phyloP scores from a whole-genome alignment of 2,888 invertebrate species.

The Toxonevra muliebris region DNA sequence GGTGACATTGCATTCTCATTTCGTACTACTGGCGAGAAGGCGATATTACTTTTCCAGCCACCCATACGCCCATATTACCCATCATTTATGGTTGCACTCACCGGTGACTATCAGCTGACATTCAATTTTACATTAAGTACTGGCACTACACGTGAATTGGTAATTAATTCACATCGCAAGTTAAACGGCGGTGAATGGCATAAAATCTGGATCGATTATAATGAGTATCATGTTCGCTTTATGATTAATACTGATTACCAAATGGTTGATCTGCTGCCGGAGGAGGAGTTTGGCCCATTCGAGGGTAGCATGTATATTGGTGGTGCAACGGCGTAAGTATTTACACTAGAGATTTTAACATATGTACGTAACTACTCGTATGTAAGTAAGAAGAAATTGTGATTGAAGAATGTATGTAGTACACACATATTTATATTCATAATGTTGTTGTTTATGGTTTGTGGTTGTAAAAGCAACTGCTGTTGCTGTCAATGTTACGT shows the following conservation, averaged over 20 bases:
- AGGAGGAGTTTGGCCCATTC: constrained; percentile 91
- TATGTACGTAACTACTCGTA: neutral
- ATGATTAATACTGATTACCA: constrained; percentile 91
- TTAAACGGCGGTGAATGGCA: constrained; percentile 96
- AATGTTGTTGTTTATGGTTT: no score
- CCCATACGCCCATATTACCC: constrained; percentile 89
- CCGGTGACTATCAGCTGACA: constrained; percentile 85
- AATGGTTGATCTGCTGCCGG: constrained; percentile 84
- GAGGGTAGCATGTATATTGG: constrained; percentile 95
- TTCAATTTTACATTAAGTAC: constrained; percentile 91
- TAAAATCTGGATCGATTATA: constrained; percentile 94
- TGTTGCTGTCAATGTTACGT: no score
- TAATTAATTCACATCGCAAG: constrained; percentile 82
- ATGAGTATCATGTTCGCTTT: constrained; percentile 90
- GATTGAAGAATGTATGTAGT: no score
- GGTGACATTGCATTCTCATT: constrained; percentile 94
- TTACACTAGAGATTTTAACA: neutral
- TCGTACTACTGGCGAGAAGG: constrained; percentile 88
- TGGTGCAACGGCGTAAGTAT: constrained; percentile 87
- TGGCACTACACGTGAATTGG: constrained; percentile 81
- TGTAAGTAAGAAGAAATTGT: neutral
- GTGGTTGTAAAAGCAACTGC: no score
- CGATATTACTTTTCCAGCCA: constrained; percentile 89
- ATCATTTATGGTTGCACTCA: constrained; percentile 90
- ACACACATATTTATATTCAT: no score